phyloP scores from a whole-genome alignment of 2,888 invertebrate species.

The Lasioglossum calceatum region DNA sequence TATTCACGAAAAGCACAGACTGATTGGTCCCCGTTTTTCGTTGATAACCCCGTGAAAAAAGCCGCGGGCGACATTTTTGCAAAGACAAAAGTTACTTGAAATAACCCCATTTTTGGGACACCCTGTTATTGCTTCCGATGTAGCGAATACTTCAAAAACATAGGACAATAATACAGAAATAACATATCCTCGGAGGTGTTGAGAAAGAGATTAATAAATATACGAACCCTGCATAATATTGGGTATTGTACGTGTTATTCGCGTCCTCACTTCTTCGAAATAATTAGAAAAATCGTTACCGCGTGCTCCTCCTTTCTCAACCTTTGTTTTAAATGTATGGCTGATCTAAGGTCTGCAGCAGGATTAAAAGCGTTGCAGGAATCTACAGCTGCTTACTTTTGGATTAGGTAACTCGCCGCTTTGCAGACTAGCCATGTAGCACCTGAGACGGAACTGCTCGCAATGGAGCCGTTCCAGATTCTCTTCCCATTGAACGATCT shows the following conservation, averaged over 20 bases:
- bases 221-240: neutral
- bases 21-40: no score
- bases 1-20: no score
- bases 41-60: no score
- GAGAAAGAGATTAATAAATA: neutral
- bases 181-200: neutral
- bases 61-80: no score
- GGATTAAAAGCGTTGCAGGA: neutral
- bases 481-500: constrained; percentile 98
- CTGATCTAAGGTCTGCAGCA: neutral
- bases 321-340: neutral
- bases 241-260: neutral
- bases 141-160: neutral
- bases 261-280: neutral
- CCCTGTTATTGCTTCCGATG: neutral
- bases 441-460: constrained; percentile 97
- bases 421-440: constrained; percentile 98
- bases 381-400: constrained; percentile 88
- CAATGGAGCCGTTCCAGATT: constrained; percentile 98
- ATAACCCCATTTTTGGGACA: no score
- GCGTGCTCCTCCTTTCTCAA: neutral
- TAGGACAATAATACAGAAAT: neutral
- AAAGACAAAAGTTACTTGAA: no score
- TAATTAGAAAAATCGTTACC: neutral
- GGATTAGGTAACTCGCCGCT: constrained; percentile 98